Evolutionary conservation across 2,888 invertebrate genomes (phyloP).

Genomic region (Mythimna lalbum): DNA sequence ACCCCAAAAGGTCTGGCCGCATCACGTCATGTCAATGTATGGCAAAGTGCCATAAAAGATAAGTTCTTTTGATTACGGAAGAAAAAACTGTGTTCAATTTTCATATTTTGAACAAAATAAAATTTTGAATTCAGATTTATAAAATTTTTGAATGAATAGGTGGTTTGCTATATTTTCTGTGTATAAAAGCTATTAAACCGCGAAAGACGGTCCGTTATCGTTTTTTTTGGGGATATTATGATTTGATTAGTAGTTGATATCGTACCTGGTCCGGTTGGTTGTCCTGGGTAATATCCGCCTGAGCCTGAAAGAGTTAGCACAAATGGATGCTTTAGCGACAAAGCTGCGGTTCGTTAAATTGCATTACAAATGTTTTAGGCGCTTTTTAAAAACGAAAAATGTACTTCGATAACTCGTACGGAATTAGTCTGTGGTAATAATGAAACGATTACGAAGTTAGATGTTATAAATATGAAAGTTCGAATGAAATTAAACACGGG

Average conservation of each 20-base stretch:
- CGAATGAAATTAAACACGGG: not conserved
- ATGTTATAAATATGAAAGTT: not conserved
- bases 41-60: not conserved
- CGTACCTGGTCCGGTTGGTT: conserved; percentile 59
- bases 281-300: conserved; percentile 60
- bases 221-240: not conserved
- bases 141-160: not conserved
- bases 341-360: conserved; percentile 34
- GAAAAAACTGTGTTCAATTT: not conserved
- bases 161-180: not conserved
- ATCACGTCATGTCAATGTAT: conserved; percentile 6
- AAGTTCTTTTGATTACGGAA: not conserved
- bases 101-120: no score
- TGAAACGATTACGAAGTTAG: conserved; percentile 9
- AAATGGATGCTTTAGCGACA: conserved; percentile 45
- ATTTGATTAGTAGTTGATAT: conserved; percentile 19
- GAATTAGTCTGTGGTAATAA: not conserved
- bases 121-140: not conserved
- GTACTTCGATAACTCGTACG: not conserved
- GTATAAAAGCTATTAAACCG: not conserved
- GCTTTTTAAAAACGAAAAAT: conserved; percentile 15
- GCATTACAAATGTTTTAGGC: conserved; percentile 45
- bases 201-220: not conserved
- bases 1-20: conserved; percentile 1
- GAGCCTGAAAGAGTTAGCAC: conserved; percentile 60